Percentiles rank a stretch among this genome's conserved stretches.
Conservation (phyloP, 2,797 vertebrate species). For the Allobates femoralis region DNA sequence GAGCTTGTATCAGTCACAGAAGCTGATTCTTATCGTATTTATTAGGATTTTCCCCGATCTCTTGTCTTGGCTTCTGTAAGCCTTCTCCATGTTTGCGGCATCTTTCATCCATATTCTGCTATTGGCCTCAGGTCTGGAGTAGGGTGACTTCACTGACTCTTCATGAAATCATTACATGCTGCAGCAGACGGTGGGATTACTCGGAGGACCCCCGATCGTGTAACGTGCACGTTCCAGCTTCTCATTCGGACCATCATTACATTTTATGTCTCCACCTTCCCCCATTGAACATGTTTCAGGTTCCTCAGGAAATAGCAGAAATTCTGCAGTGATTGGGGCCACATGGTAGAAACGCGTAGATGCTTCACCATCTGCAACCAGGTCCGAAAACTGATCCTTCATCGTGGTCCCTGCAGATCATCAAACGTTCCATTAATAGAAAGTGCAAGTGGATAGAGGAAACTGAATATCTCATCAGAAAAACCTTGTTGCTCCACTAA, state of each 20-base stretch:
- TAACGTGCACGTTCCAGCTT: not conserved
- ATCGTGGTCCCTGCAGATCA: too few species aligned
- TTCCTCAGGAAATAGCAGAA: not conserved
- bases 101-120: not conserved
- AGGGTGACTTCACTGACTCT: not conserved
- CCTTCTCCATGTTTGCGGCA: not conserved
- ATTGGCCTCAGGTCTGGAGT: not conserved
- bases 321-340: not conserved
- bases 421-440: too few species aligned
- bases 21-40: too few species aligned
- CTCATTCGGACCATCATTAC: not conserved
- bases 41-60: too few species aligned
- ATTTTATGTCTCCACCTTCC: not conserved
- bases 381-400: not conserved
- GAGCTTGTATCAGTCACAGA: too few species aligned
- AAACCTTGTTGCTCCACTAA: too few species aligned
- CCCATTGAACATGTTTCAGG: not conserved
- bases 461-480: too few species aligned
- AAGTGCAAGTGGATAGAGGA: too few species aligned
- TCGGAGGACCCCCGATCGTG: not conserved
- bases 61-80: too few species aligned
- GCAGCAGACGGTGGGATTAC: not conserved
- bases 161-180: not conserved
- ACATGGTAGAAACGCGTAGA: not conserved
- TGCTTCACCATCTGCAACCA: not conserved